Evolutionary conservation across 2,888 invertebrate genomes (phyloP).

Genomic region (Leptopilina drosophilae): DNA sequence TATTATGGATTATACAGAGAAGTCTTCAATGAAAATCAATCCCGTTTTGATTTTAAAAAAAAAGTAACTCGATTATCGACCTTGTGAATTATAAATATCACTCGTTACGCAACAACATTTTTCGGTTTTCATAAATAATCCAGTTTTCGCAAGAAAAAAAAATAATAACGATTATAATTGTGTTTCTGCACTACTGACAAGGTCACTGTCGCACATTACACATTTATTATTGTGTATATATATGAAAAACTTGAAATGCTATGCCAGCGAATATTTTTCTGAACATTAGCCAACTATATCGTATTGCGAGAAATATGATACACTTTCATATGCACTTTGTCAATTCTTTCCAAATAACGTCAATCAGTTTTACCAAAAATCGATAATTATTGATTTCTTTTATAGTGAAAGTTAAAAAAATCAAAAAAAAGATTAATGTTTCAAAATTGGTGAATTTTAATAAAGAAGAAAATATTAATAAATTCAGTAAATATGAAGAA

Average conservation of each 20-base stretch:
- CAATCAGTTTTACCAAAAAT: neutral
- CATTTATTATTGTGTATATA: neutral
- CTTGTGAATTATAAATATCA: neutral
- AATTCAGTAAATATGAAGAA: too few relatives aligned
- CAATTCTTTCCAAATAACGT: neutral
- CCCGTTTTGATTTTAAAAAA: neutral
- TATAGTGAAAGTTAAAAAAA: neutral
- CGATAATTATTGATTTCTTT: neutral
- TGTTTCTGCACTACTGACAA: conserved; percentile 26
- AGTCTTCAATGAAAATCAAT: too few relatives aligned
- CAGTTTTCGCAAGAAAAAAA: neutral
- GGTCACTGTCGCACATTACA: conserved; percentile 33
- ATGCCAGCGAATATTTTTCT: conserved; percentile 33
- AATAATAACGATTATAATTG: neutral
- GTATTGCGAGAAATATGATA: conserved; percentile 22
- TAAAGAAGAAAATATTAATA: too few relatives aligned
- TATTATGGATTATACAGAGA: too few relatives aligned
- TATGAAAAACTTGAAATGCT: conserved; percentile 24
- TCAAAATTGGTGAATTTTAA: too few relatives aligned
- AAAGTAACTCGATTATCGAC: neutral
- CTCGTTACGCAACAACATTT: neutral
- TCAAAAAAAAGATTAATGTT: neutral
- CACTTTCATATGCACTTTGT: neutral
- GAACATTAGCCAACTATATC: conserved; percentile 30
- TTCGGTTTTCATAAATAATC: conserved; percentile 8